Evolutionary conservation across 1,140 invertebrate genomes (phyloP), one percentile per base, ranked within the genome.

Genomic region (Drosophila teissieri): DNA sequence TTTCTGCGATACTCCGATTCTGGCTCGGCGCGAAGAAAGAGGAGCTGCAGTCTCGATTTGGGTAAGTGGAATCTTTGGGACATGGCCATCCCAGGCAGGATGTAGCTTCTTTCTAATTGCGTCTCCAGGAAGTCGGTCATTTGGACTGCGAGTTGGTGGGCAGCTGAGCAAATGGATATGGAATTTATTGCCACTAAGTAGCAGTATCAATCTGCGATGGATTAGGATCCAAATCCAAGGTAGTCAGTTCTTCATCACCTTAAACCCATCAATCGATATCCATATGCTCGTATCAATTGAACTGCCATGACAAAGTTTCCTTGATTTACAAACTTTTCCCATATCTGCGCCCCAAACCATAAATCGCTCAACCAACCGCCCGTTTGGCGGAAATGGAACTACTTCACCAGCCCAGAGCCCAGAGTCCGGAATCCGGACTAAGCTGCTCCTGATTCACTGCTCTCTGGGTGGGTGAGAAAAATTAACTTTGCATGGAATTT

Each of bases 401-500:
- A 56, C 51, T 49, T 69, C 51, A 22, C 14, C 42, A 46, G 36
- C 49, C 49, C 19, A 19, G 19, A 19, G 19, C 19, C 37, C 58
- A 19, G 48, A 62, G 11, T 34, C 48, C 27, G 27, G 22, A 22
- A 14, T 56, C 42, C 63, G 27, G 42, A n/a, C 64, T 73, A 52
- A 72, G 68, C 60, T 75, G 19, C 51, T 73, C 37, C 68, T 40
- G 31, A 51, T 34, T 48, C 31, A 31, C 27, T 12, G 24, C 37
- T 36, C 54, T 36, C 31, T 45, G 34, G 51, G 52, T 49, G 55
- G 58, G 51, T 68, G 65, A 61, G 42, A 76, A 77, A 86, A 86
- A 86, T 86, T 86, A 88, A 86, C 83, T 86, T 88, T 86, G 83
- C 84, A 80, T 89, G 84, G 84, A 91, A 91, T 91, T 90, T 91